These are phyloP conservation scores for Philhelius pedissequus DNA, from an alignment of 2,888 invertebrate species.

Conservation along the genomic window DNA sequence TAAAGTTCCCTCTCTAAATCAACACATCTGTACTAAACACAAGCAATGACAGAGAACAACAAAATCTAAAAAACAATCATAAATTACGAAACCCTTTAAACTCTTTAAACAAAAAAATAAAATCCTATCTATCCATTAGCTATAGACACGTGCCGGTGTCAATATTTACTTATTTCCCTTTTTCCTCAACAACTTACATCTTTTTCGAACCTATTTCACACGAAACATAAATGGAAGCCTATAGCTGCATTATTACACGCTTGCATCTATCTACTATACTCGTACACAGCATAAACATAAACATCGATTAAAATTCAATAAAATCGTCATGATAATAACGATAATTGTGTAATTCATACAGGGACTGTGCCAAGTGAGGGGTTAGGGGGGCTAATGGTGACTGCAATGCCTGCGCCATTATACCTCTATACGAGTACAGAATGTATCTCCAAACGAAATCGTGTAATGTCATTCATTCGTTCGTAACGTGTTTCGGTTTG, in stretches of 20 bases:
- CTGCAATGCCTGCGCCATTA: conserved; percentile 29
- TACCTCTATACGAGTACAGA: no score
- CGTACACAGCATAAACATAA: conserved; percentile 61
- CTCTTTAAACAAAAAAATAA: neutral
- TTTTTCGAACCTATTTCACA: neutral
- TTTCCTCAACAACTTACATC: neutral
- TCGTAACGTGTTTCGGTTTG: conserved; percentile 59
- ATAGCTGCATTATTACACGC: neutral
- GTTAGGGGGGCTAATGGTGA: neutral
- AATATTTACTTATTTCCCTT: neutral
- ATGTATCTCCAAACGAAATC: conserved; percentile 63
- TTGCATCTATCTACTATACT: neutral
- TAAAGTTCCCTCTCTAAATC: neutral
- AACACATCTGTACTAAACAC: neutral
- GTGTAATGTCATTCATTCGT: conserved; percentile 68
- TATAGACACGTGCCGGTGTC: neutral
- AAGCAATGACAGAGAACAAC: neutral
- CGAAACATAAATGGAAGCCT: neutral
- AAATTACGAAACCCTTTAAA: neutral
- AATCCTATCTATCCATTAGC: neutral
- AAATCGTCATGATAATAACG: conserved; percentile 77
- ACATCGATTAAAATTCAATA: conserved; percentile 74
- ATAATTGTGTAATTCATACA: conserved; percentile 76
- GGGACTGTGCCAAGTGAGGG: conserved; percentile 7
- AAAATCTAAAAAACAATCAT: neutral